Conservation (phyloP, 2,888 invertebrate genomes). For the Adelognathus sp. region DNA sequence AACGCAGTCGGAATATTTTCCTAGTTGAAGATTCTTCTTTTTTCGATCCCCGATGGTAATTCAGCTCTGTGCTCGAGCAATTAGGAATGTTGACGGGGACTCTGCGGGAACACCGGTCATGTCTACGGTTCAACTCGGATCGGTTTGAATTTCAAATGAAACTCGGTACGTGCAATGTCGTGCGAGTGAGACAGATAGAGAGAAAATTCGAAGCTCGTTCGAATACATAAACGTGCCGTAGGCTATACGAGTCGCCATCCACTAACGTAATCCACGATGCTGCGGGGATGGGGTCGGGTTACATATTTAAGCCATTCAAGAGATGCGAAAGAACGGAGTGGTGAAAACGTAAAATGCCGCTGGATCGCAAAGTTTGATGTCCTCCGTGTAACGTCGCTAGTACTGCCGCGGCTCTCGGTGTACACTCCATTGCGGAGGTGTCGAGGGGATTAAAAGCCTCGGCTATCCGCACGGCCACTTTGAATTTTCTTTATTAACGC, state of each 20-base stretch:
- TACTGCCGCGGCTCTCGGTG: no score
- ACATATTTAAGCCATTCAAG: conserved; percentile 35
- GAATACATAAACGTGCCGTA: conserved; percentile 49
- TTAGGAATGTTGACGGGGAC: conserved; percentile 48
- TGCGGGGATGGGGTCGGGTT: conserved; percentile 25
- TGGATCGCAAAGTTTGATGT: conserved; percentile 49
- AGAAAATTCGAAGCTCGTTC: conserved; percentile 31
- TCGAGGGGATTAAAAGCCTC: conserved; percentile 47
- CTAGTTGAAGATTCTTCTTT: conserved; percentile 13
- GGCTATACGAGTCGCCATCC: conserved; percentile 8
- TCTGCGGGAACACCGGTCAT: conserved; percentile 15
- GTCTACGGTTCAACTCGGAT: conserved; percentile 40
- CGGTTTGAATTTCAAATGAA: conserved; percentile 60
- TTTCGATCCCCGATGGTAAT: conserved; percentile 2
- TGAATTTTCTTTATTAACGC: conserved; percentile 57
- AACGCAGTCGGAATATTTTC: conserved; percentile 9
- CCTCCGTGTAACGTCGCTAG: conserved; percentile 40
- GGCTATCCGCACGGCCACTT: conserved; percentile 33
- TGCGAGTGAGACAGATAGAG: background rate
- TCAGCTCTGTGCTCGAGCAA: conserved; percentile 27
- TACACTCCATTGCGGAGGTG: conserved; percentile 10
- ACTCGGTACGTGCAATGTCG: conserved; percentile 5
- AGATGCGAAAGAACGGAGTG: conserved; percentile 11
- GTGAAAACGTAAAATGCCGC: conserved; percentile 38
- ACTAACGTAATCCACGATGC: conserved; percentile 4